A percentile compares a stretch with the other conserved stretches of the same genome.
Evolutionary conservation across 1,140 invertebrate species (phyloP).

Genomic region (Heliconius congener): DNA sequence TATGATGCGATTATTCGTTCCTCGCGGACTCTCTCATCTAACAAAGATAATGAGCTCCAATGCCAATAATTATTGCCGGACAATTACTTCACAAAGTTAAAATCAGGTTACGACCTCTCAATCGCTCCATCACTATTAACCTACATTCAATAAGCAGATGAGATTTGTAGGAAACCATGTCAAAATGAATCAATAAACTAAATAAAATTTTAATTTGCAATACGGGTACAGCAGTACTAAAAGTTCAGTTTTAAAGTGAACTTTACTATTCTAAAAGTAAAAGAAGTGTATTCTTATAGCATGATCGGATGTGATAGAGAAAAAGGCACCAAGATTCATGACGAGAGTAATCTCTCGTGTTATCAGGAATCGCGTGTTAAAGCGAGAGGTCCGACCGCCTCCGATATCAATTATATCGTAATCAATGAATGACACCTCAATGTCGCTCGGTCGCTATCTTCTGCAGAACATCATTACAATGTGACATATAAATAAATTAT

Average conservation of each 20-base stretch:
- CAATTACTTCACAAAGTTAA: conserved; percentile 25
- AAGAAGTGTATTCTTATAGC: neutral
- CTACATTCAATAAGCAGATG: neutral
- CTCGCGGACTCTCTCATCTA: neutral
- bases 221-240: neutral
- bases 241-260: neutral
- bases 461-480: conserved; percentile 6
- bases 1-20: neutral
- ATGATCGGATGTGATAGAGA: neutral
- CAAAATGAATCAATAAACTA: neutral
- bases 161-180: neutral
- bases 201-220: neutral
- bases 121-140: conserved; percentile 22
- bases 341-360: conserved; percentile 14
- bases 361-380: conserved; percentile 9
- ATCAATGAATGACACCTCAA: conserved; percentile 47
- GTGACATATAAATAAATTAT: neutral
- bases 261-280: neutral
- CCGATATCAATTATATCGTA: conserved; percentile 35
- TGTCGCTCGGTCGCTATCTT: conserved; percentile 36
- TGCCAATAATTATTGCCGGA: conserved; percentile 20
- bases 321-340: neutral
- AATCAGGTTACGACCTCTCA: conserved; percentile 35
- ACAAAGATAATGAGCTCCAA: conserved; percentile 11
- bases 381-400: conserved; percentile 5